Evolutionary conservation across 2,888 invertebrate genomes (phyloP).

Genomic region (Polyommatus icarus): DNA sequence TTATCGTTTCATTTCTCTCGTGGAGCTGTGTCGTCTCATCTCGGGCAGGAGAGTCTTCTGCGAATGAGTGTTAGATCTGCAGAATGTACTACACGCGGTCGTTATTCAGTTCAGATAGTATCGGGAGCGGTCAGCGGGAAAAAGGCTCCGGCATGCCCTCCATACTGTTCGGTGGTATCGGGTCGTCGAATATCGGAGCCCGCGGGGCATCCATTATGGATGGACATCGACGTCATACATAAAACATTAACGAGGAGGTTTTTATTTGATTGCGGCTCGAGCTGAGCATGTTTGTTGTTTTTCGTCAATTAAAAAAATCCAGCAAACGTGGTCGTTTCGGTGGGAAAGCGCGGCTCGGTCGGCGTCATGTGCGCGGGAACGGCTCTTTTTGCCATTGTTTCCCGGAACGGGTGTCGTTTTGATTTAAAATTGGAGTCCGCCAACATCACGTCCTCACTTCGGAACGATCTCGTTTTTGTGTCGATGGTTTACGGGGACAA

Average conservation of each 20-base stretch:
- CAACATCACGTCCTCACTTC: constrained; percentile 49
- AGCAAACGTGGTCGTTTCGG: constrained; percentile 63
- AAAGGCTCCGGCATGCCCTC: constrained; percentile 63
- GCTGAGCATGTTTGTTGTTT: constrained; percentile 60
- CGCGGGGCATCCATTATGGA: constrained; percentile 78
- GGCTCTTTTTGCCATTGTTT: constrained; percentile 57
- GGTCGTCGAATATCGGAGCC: constrained; percentile 73
- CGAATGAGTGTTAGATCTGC: constrained; percentile 37
- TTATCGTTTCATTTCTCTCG: neutral
- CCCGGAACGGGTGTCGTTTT: constrained; percentile 57
- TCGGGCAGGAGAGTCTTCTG: neutral
- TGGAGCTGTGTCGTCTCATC: neutral
- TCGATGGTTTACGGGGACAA: constrained; percentile 51
- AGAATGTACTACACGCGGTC: constrained; percentile 42
- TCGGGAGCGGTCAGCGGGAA: constrained; percentile 48
- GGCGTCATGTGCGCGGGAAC: constrained; percentile 61
- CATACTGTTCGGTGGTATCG: constrained; percentile 69
- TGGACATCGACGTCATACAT: constrained; percentile 71
- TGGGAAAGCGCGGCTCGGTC: constrained; percentile 67
- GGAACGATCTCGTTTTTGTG: constrained; percentile 50
- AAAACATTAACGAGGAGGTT: constrained; percentile 77
- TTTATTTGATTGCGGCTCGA: constrained; percentile 75
- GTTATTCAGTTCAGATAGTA: constrained; percentile 55
- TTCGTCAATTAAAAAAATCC: constrained; percentile 63
- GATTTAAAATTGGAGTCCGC: constrained; percentile 52